Percentiles rank a stretch among this genome's conserved stretches.
phyloP scores from a whole-genome alignment of 30 jellyfish, hydroid and myxozoan genomes.

The Hydractinia symbiolongicarpus region DNA sequence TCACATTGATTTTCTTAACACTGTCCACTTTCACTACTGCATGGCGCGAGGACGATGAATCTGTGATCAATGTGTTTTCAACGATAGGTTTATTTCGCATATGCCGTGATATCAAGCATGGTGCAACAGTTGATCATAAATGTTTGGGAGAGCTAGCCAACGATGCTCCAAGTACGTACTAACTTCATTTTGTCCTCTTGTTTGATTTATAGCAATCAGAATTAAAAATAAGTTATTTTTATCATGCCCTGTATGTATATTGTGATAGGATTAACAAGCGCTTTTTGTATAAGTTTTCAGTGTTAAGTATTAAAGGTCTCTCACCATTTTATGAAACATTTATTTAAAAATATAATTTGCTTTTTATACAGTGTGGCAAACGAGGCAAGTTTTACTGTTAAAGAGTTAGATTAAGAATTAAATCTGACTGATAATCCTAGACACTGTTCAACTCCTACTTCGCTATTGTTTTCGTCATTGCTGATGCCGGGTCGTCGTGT shows the following conservation, averaged over 20 bases:
- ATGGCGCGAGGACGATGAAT: constrained; percentile 24
- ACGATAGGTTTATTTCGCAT: constrained; percentile 31
- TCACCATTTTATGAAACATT: no score
- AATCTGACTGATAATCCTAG: no score
- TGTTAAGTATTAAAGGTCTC: no score
- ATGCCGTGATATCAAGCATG: constrained; percentile 25
- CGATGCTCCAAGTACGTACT: constrained; percentile 22
- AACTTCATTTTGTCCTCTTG: neutral
- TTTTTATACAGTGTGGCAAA: no score
- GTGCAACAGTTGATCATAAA: constrained; percentile 33
- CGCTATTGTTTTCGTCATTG: no score
- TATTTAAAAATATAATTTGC: no score
- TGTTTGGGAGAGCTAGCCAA: constrained; percentile 33
- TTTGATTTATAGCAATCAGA: neutral
- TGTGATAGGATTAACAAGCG: no score
- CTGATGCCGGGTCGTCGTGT: neutral
- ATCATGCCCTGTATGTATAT: no score
- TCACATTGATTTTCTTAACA: constrained; percentile 13
- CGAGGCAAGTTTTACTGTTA: no score
- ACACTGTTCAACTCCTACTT: no score
- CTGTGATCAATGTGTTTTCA: constrained; percentile 4
- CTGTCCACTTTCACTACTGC: constrained; percentile 12
- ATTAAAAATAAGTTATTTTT: neutral
- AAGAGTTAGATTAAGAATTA: no score
- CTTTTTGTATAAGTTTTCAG: no score